phyloP scores from a whole-genome alignment of 2,797 vertebrate genomes.

The Sphenopsis melanotis region DNA sequence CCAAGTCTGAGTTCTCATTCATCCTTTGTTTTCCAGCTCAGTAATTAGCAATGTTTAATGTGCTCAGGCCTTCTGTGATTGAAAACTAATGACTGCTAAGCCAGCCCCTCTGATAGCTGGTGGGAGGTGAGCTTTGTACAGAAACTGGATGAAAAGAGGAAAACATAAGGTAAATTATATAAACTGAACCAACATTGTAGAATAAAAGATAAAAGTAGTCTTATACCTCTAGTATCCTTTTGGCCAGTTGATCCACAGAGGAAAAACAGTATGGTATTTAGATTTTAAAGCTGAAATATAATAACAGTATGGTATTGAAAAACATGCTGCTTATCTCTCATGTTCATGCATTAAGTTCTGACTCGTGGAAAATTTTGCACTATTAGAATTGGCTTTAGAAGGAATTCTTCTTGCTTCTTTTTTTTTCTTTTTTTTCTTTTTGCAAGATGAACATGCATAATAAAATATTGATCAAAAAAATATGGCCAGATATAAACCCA shows the following conservation, averaged over 20 bases:
- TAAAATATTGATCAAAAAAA: neutral
- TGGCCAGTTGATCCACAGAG: neutral
- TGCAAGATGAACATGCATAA: neutral
- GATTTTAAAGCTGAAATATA: neutral
- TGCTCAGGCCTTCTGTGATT: neutral
- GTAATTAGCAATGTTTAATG: neutral
- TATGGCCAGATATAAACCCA: neutral
- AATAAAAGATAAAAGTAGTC: neutral
- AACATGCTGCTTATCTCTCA: neutral
- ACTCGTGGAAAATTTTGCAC: neutral
- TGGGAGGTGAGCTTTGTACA: neutral
- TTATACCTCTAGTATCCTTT: neutral
- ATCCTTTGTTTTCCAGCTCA: neutral
- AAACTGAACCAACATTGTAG: neutral
- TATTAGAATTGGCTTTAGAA: neutral
- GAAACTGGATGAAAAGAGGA: neutral
- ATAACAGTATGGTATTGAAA: neutral
- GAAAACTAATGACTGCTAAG: neutral
- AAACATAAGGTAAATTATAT: neutral
- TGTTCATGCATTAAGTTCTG: neutral
- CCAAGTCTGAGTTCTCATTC: neutral
- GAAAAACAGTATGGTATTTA: neutral
- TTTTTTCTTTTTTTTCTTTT: too few relatives aligned
- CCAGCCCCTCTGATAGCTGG: neutral
- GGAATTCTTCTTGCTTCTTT: neutral